Evolutionary conservation across 2,888 invertebrate genomes (phyloP), one percentile per base, ranked within the genome.

Genomic region (Drosophila melanosoma): DNA sequence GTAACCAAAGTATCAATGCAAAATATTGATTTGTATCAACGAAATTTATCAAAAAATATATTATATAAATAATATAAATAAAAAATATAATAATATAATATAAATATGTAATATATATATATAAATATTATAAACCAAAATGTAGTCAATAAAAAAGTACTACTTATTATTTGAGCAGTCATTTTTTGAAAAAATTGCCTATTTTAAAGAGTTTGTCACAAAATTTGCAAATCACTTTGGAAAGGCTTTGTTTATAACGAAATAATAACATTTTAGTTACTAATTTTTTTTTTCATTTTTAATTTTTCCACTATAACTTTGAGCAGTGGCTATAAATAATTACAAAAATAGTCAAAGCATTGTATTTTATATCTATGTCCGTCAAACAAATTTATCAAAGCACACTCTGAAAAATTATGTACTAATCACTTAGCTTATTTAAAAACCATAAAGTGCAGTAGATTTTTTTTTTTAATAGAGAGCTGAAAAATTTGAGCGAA

Each of bases 391-490:
- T 45, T 45, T 7, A 12, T 12, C 12, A 45, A 7, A 23, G 20
- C 3, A 23, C 12, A 23, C 45, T 45, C 20, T 1, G 12, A 7
- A 3, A 45, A 45, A 20, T 45, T 7, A 12, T 23, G 23, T 15
- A 23, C 3, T 15, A 15, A 45, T 23, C 23, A 23, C 45, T 23
- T 8, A 15, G 4, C 23, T 45, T 2, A 45, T 8, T 7, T 23
- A 45, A 45, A 15, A 45, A 15, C 15, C 45, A 15, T 7, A 23
- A 23, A 45, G 23, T 15, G 7, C 15, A 45, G 29, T 6, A 29
- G 6, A 29, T 29, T 29, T 29, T 29, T 23, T 29, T 29, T 29
- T 23, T 51, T 60, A 23, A 60, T 49, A 48, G 57, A 53, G 52
- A 38, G 26, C 11, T 40, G 17, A 10, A 26, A 52, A 51, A 38